These are phyloP conservation scores for Hyles lineata DNA, from an alignment of 2,888 invertebrate species.

Conservation along the genomic window DNA sequence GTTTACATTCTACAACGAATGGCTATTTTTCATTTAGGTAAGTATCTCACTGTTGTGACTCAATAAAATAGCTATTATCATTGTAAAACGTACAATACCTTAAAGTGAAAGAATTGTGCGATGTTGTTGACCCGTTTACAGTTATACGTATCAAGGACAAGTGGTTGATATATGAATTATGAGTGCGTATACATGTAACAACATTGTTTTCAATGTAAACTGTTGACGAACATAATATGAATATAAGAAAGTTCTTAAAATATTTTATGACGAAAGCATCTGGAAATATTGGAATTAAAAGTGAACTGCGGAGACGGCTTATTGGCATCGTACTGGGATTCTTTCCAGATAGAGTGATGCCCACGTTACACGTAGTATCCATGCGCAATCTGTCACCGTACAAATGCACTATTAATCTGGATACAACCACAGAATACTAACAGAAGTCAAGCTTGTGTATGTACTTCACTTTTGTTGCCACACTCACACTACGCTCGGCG, in stretches of 20 bases:
- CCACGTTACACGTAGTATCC: slow-evolving; percentile 32
- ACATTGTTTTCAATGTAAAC: neutral
- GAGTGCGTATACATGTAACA: neutral
- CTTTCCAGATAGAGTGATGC: slow-evolving; percentile 34
- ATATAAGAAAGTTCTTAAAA: slow-evolving; percentile 25
- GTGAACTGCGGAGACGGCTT: slow-evolving; percentile 36
- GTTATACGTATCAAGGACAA: neutral
- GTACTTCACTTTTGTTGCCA: no score
- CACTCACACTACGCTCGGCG: no score
- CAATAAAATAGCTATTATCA: neutral
- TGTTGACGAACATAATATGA: slow-evolving; percentile 9
- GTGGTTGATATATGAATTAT: neutral
- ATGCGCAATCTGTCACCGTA: slow-evolving; percentile 36
- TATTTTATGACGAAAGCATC: slow-evolving; percentile 31
- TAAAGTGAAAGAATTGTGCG: neutral
- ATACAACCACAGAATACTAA: no score
- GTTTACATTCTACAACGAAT: no score
- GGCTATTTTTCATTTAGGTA: no score
- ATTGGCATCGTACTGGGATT: slow-evolving; percentile 51
- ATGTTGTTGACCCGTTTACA: neutral
- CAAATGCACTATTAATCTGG: slow-evolving; percentile 40
- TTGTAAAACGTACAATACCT: neutral
- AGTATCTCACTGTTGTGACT: neutral
- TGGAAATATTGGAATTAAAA: slow-evolving; percentile 36
- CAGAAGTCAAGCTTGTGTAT: no score